phyloP scores from a whole-genome alignment of 2,113 vertebrate species.

The Kobus ellipsiprymnus region DNA sequence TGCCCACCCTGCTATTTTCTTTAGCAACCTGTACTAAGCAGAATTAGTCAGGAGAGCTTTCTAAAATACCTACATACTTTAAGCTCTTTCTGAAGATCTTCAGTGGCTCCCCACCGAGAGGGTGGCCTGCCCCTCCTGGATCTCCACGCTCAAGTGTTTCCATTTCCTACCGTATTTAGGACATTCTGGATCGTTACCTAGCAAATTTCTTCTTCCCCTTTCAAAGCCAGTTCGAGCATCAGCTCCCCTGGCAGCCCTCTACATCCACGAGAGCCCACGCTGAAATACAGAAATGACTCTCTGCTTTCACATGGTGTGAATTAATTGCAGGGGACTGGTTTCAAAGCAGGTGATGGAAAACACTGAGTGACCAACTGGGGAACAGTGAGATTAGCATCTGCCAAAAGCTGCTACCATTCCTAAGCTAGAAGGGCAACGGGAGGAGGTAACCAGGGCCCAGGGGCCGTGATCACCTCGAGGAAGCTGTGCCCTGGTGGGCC shows the following conservation, averaged over 20 bases:
- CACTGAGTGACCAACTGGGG: neutral
- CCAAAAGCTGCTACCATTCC: neutral
- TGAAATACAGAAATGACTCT: neutral
- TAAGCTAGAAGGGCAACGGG: neutral
- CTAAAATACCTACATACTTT: neutral
- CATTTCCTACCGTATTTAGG: neutral
- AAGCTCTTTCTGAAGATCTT: neutral
- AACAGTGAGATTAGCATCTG: neutral
- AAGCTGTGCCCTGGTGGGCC: neutral
- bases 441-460: neutral
- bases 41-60: neutral
- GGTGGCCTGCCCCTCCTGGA: neutral
- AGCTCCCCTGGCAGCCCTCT: neutral
- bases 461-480: too few species aligned
- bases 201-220: neutral
- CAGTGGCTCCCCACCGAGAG: neutral
- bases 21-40: neutral
- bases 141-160: neutral
- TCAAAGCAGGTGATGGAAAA: neutral
- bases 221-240: neutral
- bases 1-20: neutral
- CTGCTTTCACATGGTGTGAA: neutral
- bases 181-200: neutral
- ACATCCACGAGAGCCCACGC: neutral
- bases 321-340: neutral